These are phyloP conservation scores for Sebastes glaucus DNA, from an alignment of 2,797 vertebrate genomes.

Conservation along the genomic window DNA sequence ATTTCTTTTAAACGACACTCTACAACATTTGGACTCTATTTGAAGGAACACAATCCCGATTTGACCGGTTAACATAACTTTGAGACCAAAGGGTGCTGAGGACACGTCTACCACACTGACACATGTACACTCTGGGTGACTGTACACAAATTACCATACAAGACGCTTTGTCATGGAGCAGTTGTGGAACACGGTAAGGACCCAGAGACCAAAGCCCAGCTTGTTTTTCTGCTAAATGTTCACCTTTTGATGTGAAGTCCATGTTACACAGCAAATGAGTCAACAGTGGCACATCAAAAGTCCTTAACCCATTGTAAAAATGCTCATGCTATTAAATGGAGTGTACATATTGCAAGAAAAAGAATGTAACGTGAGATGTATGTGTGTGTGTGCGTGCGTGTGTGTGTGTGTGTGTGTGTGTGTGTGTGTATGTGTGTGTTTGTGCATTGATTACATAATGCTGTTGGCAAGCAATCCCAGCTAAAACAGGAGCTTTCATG, in stretches of 20 bases:
- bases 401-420: conserved; percentile 4
- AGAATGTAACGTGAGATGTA: conserved; percentile 32
- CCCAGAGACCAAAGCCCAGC: background rate
- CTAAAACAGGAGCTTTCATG: conserved; percentile 30
- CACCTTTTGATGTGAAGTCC: background rate
- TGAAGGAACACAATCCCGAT: background rate
- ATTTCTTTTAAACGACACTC: background rate
- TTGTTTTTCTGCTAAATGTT: background rate
- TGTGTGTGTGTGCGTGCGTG: background rate
- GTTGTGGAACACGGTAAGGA: background rate
- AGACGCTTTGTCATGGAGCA: background rate
- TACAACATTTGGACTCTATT: background rate
- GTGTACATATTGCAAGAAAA: background rate
- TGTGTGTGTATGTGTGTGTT: accelerated
- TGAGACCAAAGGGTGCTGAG: background rate
- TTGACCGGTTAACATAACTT: background rate
- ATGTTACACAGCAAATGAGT: conserved; percentile 7
- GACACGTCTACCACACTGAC: background rate
- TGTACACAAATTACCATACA: background rate
- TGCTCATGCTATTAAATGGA: background rate
- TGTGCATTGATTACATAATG: conserved; percentile 61
- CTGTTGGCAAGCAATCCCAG: conserved; percentile 28
- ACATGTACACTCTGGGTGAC: background rate
- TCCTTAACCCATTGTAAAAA: background rate
- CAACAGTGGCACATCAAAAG: conserved; percentile 14